Evolutionary conservation across 1,140 invertebrate genomes (phyloP), one percentile per base, ranked within the genome.

Genomic region (Trichomalopsis sarcophagae): DNA sequence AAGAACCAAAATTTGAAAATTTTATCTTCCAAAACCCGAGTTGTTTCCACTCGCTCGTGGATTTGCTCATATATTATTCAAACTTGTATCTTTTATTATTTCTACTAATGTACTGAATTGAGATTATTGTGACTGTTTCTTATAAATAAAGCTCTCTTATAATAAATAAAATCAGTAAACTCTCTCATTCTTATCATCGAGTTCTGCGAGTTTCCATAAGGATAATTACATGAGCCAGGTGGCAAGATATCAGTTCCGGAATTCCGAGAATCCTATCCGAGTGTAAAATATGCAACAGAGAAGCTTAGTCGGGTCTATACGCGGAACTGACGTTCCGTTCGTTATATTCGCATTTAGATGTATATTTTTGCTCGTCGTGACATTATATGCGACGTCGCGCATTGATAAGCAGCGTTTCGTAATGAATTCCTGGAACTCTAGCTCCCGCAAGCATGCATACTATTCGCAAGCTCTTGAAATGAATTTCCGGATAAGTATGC

Each of bases 341-440:
- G 75, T 82, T 75, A 76, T 66, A 44, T 23, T 76, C 50, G 17
- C 81, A 74, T 47, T 71, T n/a, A 55, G 27, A n/a, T 71, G 5
- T n/a, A 36, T 62, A 62, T 62, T 62, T 62, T 62, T n/a, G 3
- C 55, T 62, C 21, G 55, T 62, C 17, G 17, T 62, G 1, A 62
- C 7, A 21, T 62, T 62, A 62, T 62, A 62, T n/a, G 55, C 21
- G 55, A 62, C 21, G 55, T 62, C 17, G 55, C 55, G 55, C 17
- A 62, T n/a, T 62, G 55, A 62, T 62, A 62, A 62, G 55, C 14
- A 62, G 17, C 21, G 21, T 62, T 62, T 62, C 5, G 0, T 62
- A 62, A 62, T 62, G 55, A 62, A 21, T 21, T 21, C 17, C 14
- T 21, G 17, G 55, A 14, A 14, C 2, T 55, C 13, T 11, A 17